phyloP scores from a whole-genome alignment of 2,113 vertebrate genomes.

The Microtus pennsylvanicus region DNA sequence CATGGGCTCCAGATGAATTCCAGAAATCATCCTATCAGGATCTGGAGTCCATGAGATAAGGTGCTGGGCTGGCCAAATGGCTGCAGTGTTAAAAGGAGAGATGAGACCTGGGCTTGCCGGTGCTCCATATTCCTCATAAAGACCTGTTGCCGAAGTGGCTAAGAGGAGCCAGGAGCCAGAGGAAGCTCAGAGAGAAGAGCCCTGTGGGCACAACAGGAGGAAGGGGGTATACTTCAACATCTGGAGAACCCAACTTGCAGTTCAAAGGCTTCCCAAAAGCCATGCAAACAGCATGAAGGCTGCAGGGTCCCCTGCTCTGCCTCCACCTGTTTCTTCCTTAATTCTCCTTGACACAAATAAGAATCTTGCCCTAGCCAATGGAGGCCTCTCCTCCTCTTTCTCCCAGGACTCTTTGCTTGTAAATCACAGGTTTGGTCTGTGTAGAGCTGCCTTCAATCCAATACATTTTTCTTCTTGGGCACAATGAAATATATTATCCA shows the following conservation, averaged over 20 bases:
- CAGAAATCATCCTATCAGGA: background rate
- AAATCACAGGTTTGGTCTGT: background rate
- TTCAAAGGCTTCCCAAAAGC: constrained; percentile 73
- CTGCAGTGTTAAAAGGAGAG: constrained; percentile 7
- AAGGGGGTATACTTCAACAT: background rate
- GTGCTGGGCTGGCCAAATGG: background rate
- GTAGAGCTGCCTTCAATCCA: background rate
- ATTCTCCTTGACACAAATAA: constrained; percentile 64
- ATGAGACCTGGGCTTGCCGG: background rate
- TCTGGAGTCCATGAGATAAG: background rate
- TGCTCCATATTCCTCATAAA: background rate
- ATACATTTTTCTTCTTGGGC: background rate
- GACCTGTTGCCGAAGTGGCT: background rate
- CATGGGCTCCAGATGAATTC: background rate
- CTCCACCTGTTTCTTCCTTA: constrained; percentile 9
- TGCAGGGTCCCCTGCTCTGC: constrained; percentile 50
- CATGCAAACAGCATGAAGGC: background rate
- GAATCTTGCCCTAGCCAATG: background rate
- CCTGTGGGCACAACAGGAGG: background rate
- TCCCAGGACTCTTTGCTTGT: background rate
- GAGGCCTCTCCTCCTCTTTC: background rate
- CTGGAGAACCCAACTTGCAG: constrained; percentile 24
- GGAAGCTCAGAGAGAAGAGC: background rate
- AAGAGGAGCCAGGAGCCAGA: constrained; percentile 20
- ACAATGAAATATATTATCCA: background rate